phyloP scores from a whole-genome alignment of 2,888 invertebrate genomes.

The Suillia variegata region DNA sequence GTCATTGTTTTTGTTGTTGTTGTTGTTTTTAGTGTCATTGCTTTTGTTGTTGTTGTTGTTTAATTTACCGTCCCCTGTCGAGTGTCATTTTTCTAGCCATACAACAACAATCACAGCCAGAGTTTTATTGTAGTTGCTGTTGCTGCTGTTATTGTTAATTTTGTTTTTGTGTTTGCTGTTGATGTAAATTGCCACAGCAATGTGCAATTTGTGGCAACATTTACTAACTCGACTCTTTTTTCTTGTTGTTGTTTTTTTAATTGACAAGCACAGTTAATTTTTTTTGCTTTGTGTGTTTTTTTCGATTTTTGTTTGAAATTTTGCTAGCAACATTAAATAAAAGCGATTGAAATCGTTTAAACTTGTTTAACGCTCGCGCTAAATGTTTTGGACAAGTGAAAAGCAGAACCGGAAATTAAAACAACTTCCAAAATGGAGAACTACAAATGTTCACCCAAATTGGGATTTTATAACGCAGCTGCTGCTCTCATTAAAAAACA shows the following conservation, averaged over 20 bases:
- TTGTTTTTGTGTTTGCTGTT: no score
- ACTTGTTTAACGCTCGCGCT: background rate
- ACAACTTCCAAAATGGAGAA: no score
- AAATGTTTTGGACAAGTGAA: background rate
- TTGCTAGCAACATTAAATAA: background rate
- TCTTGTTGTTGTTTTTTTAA: background rate
- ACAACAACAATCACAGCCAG: background rate
- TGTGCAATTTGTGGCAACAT: background rate
- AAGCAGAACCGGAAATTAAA: slow-evolving; percentile 1
- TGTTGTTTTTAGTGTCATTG: background rate
- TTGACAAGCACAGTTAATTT: no score
- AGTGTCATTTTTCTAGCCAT: background rate
- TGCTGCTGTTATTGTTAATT: no score
- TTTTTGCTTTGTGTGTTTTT: background rate
- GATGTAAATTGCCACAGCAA: background rate
- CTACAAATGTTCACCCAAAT: no score
- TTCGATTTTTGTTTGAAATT: background rate
- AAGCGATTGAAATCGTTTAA: slow-evolving; percentile 1
- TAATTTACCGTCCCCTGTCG: background rate
- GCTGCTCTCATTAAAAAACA: no score
- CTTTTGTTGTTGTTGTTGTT: background rate
- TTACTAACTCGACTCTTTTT: no score
- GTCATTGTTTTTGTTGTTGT: background rate
- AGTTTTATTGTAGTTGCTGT: no score
- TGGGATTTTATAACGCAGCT: no score